Evolutionary conservation across 2,888 invertebrate species (phyloP), one percentile per base, ranked within the genome.

Genomic region (Oligia strigilis): DNA sequence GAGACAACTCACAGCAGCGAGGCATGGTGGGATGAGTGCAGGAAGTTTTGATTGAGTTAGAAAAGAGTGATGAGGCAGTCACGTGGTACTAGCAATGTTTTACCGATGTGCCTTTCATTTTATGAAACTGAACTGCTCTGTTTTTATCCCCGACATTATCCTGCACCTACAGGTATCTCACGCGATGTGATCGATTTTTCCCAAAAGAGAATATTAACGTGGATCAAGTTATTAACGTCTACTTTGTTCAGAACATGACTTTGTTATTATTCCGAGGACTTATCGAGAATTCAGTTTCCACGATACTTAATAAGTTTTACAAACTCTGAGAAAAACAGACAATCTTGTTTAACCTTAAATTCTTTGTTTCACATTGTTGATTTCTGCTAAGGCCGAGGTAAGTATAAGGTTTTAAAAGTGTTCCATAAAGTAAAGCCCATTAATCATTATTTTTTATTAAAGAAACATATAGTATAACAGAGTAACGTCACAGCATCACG

Each of bases 161-260:
- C 64, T n/a, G 29, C 43, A 77, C 29, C 52, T 36, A 14, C 52
- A 72, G 73, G 40, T 29, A 29, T 49, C 9, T 1, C 58, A 17
- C 9, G n/a, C n/a, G 17, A 29, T 17, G 40, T 29, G 23, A 72
- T 78, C 55, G 40, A 58, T 67, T 49, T 64, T 77, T 66, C 40
- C 5, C 17, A 19, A 29, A 52, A 46, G 3, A 36, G 17, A 40
- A 40, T 67, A 52, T 80, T 72, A 66, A 52, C n/a, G 36, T 5
- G 60, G 75, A 43, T 49, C 60, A 40, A 62, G 43, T 55, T 60
- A n/a, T 76, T 49, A 75, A 17, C 13, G 52, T 60, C n/a, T 70
- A 46, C 29, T 58, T 58, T 60, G 19, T 72, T 60, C 29, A 36
- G n/a, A 80, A 67, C 60, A 78, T 75, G 52, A 60, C 40, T 60